Conservation (phyloP, 1,140 invertebrate genomes). For the Batillaria attramentaria region DNA sequence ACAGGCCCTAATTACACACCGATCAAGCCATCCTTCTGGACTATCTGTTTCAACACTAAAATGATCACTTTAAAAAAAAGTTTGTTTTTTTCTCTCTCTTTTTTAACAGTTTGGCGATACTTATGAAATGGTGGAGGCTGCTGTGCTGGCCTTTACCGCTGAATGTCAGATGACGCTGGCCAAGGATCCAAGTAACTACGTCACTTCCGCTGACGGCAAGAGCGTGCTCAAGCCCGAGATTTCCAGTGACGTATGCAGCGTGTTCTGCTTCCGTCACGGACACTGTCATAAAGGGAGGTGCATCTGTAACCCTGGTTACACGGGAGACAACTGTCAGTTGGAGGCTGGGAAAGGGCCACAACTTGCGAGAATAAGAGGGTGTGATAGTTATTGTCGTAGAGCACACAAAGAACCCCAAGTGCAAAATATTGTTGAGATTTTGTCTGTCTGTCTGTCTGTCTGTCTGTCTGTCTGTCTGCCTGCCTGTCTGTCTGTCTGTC, state of each 20-base stretch:
- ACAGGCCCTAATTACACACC: too few relatives aligned
- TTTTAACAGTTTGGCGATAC: neutral
- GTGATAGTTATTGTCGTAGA: too few relatives aligned
- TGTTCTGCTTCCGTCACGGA: slow-evolving; percentile 16
- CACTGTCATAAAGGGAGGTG: slow-evolving; percentile 26
- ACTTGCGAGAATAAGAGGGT: slow-evolving; percentile 15
- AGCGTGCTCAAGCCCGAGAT: slow-evolving; percentile 18
- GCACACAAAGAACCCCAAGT: too few relatives aligned
- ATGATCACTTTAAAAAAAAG: too few relatives aligned
- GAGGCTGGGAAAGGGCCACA: slow-evolving; percentile 16
- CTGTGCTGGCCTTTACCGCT: slow-evolving; percentile 15
- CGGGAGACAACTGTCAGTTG: slow-evolving; percentile 27
- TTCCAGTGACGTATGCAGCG: slow-evolving; percentile 18
- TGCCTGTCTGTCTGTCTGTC: too few relatives aligned
- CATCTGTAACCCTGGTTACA: slow-evolving; percentile 11
- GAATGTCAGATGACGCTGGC: slow-evolving; percentile 22
- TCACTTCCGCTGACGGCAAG: neutral
- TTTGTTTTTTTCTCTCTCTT: too few relatives aligned
- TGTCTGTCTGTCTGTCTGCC: too few relatives aligned
- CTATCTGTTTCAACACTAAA: too few relatives aligned
- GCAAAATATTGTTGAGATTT: too few relatives aligned
- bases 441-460: too few relatives aligned
- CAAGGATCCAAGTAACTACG: slow-evolving; percentile 18
- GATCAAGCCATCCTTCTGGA: too few relatives aligned
- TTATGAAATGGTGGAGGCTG: slow-evolving; percentile 6